Base-by-base conservation (phyloP, 2,888 invertebrate species). In the Coenonympha arcania region DNA sequence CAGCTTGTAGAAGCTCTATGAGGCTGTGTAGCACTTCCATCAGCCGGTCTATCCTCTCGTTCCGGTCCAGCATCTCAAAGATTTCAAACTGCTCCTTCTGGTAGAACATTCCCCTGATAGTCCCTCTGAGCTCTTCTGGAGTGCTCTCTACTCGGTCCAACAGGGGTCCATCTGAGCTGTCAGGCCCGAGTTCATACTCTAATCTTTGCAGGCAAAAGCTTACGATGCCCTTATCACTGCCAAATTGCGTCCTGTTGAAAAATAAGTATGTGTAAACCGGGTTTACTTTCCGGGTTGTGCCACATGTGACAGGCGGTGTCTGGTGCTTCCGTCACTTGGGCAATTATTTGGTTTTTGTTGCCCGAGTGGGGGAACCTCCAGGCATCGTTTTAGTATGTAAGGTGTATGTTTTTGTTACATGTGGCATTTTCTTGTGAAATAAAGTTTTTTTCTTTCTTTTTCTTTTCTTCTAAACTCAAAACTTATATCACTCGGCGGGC, bases 1-100 rank as follows among this genome's bases (percentile, higher is more conserved):
- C 89, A 67, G 75, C 78, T 64, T 89, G 89, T 46, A 90, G 62
- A 26, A 89, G 66, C 65, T 88, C 85, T 48, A 88, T 72, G 1
- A 89, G 53, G 58, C 85, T 77, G 52, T 87, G 79, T 15, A 90
- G 61, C 4, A 86, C 83, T 28, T 80, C 70, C 69, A 87, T 86
- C 1, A 89, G 55, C 20, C 90, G 76, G 6, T 87, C 76, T 52
- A 90, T 76, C 44, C 88, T 83, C 3, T 83, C 79, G 6, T 58
- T 59, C 48, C 80, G 73, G 0, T 69, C 60, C 4, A 82, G 63
- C 19, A 76, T 61, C 63, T 87, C 85, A 66, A 64, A 83, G 37
- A 83, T 76, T 64, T 84, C 80, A 58, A 79, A 72, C 52, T 76
- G 80, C 50, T 80, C 74, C 54, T 82, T 83, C 53, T 81, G 75